These are phyloP conservation scores for Promerops cafer DNA, from an alignment of 2,113 vertebrate species.

Conservation along the genomic window DNA sequence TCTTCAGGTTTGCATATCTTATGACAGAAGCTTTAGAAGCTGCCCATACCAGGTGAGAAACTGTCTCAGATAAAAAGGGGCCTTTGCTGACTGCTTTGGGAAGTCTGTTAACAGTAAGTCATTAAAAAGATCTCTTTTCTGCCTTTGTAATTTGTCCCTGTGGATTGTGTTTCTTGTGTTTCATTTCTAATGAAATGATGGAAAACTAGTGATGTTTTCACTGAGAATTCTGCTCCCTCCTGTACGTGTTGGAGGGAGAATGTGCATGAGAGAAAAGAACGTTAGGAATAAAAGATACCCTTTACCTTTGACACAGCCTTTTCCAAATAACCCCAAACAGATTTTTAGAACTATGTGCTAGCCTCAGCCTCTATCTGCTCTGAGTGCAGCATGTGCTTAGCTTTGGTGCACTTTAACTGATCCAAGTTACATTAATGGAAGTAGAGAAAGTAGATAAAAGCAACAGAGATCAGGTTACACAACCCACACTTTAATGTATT, in stretches of 20 bases:
- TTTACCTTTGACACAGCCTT: neutral
- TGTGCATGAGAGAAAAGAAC: neutral
- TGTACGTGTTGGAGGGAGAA: neutral
- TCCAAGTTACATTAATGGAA: neutral
- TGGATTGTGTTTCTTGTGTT: slow-evolving; percentile 62
- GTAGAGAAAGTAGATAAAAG: neutral
- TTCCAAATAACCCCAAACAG: neutral
- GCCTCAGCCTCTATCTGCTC: neutral
- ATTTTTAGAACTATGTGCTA: neutral
- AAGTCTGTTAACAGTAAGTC: slow-evolving; percentile 73
- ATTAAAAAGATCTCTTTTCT: slow-evolving; percentile 68
- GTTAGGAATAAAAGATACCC: neutral
- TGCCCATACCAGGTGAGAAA: slow-evolving; percentile 60
- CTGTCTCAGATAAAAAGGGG: slow-evolving; percentile 51
- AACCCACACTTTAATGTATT: neutral
- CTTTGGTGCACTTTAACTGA: neutral
- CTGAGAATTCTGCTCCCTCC: neutral
- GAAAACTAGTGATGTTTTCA: slow-evolving; percentile 14
- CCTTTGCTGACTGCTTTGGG: slow-evolving; percentile 49
- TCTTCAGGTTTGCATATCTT: slow-evolving; percentile 49
- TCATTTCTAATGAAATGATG: slow-evolving; percentile 38
- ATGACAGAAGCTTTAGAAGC: slow-evolving; percentile 53
- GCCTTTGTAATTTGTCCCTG: slow-evolving; percentile 62
- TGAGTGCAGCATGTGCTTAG: neutral
- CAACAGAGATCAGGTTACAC: neutral